These are phyloP conservation scores for Ginglymostoma cirratum DNA, from an alignment of 2,113 vertebrate genomes.

Conservation along the genomic window DNA sequence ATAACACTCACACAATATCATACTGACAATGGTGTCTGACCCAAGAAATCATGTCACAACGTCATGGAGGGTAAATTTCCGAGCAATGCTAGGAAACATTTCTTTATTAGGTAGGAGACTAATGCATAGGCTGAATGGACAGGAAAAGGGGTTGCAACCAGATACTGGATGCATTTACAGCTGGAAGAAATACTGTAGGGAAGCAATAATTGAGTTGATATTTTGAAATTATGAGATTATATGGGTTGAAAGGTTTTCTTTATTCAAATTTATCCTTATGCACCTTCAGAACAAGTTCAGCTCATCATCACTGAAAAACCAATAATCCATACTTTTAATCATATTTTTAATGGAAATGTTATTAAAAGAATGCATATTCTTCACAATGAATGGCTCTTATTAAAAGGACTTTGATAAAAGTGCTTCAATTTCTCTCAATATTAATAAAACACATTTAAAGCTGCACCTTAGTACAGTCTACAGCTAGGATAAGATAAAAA, in stretches of 20 bases:
- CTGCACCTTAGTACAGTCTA: background rate
- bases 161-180: background rate
- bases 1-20: no score
- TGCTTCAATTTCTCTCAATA: background rate
- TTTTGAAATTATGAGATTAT: background rate
- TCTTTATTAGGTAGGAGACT: background rate
- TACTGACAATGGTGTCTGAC: no score
- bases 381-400: background rate
- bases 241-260: background rate
- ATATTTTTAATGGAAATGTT: background rate
- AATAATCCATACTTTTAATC: background rate
- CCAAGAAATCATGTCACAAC: no score
- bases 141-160: background rate
- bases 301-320: background rate
- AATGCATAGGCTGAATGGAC: background rate
- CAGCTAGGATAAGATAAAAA: background rate
- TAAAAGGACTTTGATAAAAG: background rate
- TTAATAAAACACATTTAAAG: slow-evolving; percentile 2
- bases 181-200: background rate
- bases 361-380: background rate
- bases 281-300: background rate
- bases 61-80: background rate
- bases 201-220: background rate
- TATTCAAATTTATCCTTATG: background rate
- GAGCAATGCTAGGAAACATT: background rate